Percentiles rank a stretch among this genome's conserved stretches.
phyloP scores from a whole-genome alignment of 2,113 vertebrate species.

The Bambusicola thoracicus region DNA sequence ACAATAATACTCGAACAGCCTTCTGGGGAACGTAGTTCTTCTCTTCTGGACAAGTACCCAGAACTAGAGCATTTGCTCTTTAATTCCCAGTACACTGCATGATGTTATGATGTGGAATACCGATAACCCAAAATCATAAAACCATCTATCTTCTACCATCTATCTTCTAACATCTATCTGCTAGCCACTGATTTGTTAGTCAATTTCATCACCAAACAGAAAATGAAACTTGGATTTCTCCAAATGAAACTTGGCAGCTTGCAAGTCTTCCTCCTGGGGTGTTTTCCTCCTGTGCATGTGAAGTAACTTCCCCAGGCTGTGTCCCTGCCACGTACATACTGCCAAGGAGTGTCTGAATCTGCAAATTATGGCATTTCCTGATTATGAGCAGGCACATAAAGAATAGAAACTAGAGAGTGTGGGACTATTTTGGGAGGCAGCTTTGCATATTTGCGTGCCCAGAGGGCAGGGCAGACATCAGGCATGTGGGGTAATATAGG shows the following conservation, averaged over 20 bases:
- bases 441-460: accelerated
- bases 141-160: no score
- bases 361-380: not conserved
- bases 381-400: not conserved
- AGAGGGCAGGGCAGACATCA: no score
- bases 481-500: accelerated
- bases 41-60: no score
- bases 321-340: not conserved
- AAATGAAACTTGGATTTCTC: not conserved
- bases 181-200: not conserved
- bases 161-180: not conserved
- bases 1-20: no score
- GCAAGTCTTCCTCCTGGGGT: not conserved
- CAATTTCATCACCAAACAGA: not conserved
- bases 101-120: no score
- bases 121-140: no score
- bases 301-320: not conserved
- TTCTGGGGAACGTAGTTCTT: no score
- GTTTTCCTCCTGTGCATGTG: not conserved
- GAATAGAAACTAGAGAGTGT: not conserved
- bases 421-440: accelerated
- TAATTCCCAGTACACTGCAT: no score
- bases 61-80: no score
- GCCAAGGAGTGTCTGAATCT: not conserved
- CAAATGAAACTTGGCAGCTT: not conserved